Base-by-base conservation (phyloP, 2,888 invertebrate species). In the Lasioglossum vierecki region DNA sequence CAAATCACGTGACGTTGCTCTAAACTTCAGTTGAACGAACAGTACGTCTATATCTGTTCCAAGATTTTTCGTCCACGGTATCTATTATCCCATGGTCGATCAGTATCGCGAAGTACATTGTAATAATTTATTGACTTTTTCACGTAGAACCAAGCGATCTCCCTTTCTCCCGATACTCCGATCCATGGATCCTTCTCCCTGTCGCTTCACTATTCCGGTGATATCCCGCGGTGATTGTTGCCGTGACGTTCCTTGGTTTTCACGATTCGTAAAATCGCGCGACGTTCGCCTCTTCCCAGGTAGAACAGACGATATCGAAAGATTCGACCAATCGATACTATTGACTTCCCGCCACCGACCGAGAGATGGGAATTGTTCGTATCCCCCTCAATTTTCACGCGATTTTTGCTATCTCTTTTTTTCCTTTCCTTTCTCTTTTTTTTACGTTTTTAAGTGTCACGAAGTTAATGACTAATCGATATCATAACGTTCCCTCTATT, bases 41-140 rank as follows among this genome's bases (percentile, higher is more conserved):
- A 68, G 39, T 68, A 39, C 88, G 87, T 83, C 90, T 85, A 83
- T 85, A 83, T 89, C 82, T 91, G 90, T 89, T 91, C 87, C 77
- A 81, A 84, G 82, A 83, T 81, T 88, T 63, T 81, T 79, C 82
- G 79, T 84, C 79, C 79, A 71, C 80, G 80, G 80, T 89, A 88
- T 91, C 63, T 63, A 35, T 91, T 91, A 88, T 88, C 83, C 76
- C 79, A 79, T 76, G 81, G 76, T 80, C 79, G 88, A 87, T 88
- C 72, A 57, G 79, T 76, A 85, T 87, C 83, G 85, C 81, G 75
- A 66, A 53, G 30, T 82, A 82, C 57, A 72, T 86, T 82, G 70
- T 88, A 80, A 82, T 85, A 87, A 89, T 89, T 90, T 90, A 82
- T 85, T 76, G 80, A 86, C 77, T 44, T 82, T 76, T 82, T 73